These are phyloP conservation scores for Falco peregrinus DNA, from an alignment of 2,797 vertebrate species.

Conservation along the genomic window DNA sequence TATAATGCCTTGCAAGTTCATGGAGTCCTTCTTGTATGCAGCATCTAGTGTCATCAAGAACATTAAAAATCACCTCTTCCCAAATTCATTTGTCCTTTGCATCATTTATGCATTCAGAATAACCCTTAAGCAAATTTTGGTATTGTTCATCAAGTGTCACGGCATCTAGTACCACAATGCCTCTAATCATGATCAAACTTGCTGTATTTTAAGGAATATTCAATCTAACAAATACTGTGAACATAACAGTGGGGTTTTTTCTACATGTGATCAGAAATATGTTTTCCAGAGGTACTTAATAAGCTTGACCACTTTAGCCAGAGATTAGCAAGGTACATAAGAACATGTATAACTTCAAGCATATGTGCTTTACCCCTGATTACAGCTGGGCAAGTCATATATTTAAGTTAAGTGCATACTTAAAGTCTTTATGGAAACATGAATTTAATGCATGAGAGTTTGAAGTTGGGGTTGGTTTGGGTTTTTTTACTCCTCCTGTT, in stretches of 20 bases:
- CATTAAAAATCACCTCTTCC: not conserved
- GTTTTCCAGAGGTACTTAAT: not conserved
- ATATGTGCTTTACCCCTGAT: not conserved
- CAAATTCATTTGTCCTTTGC: not conserved
- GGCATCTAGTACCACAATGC: not conserved
- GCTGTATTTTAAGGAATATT: not conserved
- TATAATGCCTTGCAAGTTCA: not conserved
- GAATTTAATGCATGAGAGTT: not conserved
- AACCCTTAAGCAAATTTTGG: not conserved
- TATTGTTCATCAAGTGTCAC: not conserved
- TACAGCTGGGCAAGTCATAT: not conserved
- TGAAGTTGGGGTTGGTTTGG: not conserved
- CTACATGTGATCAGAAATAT: not conserved
- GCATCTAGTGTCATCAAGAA: not conserved
- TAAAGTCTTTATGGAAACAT: conserved; percentile 15
- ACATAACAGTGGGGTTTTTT: fast-evolving
- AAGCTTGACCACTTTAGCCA: not conserved
- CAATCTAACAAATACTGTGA: not conserved
- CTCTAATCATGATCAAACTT: not conserved
- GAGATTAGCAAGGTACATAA: not conserved
- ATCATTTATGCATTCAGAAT: not conserved
- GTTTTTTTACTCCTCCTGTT: not conserved
- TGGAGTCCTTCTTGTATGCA: not conserved
- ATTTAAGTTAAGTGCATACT: not conserved
- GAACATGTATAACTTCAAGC: not conserved